Evolutionary conservation across 2,113 vertebrate genomes (phyloP), one percentile per base, ranked within the genome.

Genomic region (Ovis canadensis): DNA sequence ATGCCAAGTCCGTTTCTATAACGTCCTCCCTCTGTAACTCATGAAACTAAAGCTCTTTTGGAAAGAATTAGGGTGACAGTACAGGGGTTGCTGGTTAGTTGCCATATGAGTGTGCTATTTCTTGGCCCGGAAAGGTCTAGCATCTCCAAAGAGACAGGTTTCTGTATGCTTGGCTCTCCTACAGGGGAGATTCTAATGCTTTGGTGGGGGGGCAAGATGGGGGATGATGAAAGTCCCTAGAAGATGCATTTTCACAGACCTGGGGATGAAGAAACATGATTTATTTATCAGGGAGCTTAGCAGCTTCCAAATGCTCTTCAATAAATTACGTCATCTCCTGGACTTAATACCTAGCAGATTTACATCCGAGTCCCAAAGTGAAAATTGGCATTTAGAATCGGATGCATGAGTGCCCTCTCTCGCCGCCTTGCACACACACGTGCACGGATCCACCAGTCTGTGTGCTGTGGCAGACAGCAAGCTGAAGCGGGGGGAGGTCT

Each of bases 261-360:
- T 25, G 55, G 78, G 71, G 59, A 90, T 88, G 33, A 89, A 92
- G 55, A 31, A 21, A 27, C 21, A 23, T 33, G 71, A 57, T 57
- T 94, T 88, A 96, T 96, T 92, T 96, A 94, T 93, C 55, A 92
- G 82, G 90, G 55, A 94, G 77, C 89, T 89, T 55, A 84, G 83
- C 57, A 85, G 87, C 71, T 90, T 74, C 82, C 92, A 92, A 74
- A 21, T 43, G 16, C 12, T 62, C 36, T 64, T 96, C 93, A 84
- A 19, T 74, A 94, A 97, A 80, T 94, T n/a, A 74, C 54, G 6
- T 78, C 60, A 71, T 52, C 90, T 95, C 74, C 54, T 80, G 48
- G 83, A 91, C 64, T 82, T 60, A 64, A 96, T 77, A 95, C 85
- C 77, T 92, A 54, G 40, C 57, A 92, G 40, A 88, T 96, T 96